Evolutionary conservation across 1,140 invertebrate genomes (phyloP).

Genomic region (Euschistus heros): DNA sequence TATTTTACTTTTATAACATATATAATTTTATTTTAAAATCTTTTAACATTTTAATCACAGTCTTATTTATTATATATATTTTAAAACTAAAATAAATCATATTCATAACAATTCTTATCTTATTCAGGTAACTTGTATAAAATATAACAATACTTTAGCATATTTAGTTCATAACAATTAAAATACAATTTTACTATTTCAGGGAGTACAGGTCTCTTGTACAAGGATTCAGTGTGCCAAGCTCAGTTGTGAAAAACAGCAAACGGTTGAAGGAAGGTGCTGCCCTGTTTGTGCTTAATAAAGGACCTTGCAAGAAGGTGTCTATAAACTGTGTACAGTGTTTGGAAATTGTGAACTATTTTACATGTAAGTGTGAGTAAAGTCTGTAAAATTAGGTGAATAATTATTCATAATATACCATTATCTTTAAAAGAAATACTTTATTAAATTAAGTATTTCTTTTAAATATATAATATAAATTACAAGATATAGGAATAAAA

Average conservation of each 20-base stretch:
- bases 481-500: no score
- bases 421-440: no score
- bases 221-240: constrained; percentile 26
- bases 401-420: no score
- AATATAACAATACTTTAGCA: no score
- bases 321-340: constrained; percentile 3
- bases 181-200: constrained; percentile 10
- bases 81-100: background rate
- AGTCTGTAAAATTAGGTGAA: no score
- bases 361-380: no score
- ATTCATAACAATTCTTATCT: background rate
- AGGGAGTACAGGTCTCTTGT: constrained; percentile 26
- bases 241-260: constrained; percentile 22
- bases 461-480: no score
- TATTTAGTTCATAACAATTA: no score
- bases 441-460: no score
- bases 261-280: constrained; percentile 23
- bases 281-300: constrained; percentile 27
- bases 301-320: background rate
- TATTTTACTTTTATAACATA: background rate
- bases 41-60: background rate
- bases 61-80: background rate
- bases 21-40: background rate
- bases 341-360: background rate
- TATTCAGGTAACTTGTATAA: background rate